Percentiles rank a stretch among this genome's conserved stretches.
These are phyloP conservation scores for Megaceryle maxima DNA, from an alignment of 2,113 vertebrate species.

Conservation along the genomic window DNA sequence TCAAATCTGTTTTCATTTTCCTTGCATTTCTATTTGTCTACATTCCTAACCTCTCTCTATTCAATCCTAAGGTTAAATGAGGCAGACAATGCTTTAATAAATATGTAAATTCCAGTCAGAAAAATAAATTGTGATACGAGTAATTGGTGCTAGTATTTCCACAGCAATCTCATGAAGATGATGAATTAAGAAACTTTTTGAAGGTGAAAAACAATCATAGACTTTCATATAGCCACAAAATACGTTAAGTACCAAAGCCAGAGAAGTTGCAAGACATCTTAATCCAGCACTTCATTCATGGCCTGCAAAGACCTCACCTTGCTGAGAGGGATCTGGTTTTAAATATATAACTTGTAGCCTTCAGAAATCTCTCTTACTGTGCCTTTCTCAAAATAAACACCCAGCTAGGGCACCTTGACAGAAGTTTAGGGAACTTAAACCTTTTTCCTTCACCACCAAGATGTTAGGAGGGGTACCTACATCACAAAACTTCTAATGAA, in stretches of 20 bases:
- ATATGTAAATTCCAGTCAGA: background rate
- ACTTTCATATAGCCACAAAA: background rate
- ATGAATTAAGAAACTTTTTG: background rate
- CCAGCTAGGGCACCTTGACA: background rate
- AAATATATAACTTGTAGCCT: background rate
- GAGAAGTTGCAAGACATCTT: background rate
- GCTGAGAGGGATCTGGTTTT: background rate
- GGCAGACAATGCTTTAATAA: background rate
- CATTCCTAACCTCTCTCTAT: background rate
- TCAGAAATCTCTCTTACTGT: background rate
- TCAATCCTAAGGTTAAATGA: background rate
- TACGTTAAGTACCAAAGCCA: background rate
- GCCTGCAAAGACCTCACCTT: background rate
- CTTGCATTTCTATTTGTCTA: background rate
- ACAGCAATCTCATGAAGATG: background rate
- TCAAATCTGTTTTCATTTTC: background rate
- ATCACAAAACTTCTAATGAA: background rate
- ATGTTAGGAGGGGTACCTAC: background rate
- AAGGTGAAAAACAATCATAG: background rate
- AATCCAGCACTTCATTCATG: background rate
- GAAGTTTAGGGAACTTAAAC: background rate
- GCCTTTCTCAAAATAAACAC: background rate
- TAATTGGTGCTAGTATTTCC: background rate
- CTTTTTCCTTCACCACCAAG: background rate
- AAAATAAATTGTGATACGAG: background rate